phyloP scores from a whole-genome alignment of 1,140 invertebrate species.

The Papilio dardanus region DNA sequence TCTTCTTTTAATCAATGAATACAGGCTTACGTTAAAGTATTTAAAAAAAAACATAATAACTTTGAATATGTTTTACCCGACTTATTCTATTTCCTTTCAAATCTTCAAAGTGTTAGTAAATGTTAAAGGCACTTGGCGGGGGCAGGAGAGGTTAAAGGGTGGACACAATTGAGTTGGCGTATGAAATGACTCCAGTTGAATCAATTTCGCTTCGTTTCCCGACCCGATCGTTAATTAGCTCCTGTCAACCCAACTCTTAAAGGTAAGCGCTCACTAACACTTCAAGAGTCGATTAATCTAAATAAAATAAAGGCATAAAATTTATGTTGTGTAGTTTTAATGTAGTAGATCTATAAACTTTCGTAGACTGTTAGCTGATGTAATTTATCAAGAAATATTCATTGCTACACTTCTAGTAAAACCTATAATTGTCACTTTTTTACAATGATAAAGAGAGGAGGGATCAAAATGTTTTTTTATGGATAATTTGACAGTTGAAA shows the following conservation, averaged over 20 bases:
- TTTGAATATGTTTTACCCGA: neutral
- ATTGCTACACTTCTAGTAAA: no score
- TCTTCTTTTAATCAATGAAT: no score
- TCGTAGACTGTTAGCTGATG: no score
- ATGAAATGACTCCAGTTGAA: conserved; percentile 39
- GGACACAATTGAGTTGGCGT: conserved; percentile 36
- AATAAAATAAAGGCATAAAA: neutral
- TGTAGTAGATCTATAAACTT: no score
- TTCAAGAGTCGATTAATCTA: neutral
- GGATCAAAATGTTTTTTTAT: no score
- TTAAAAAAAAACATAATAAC: no score
- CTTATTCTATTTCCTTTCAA: neutral
- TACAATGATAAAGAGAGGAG: no score
- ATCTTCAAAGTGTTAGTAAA: neutral
- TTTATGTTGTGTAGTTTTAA: no score
- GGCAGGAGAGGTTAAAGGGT: conserved; percentile 4
- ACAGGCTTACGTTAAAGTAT: no score
- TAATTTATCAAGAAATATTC: no score
- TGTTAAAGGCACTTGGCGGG: neutral
- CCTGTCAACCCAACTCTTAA: conserved; percentile 32
- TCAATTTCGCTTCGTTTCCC: conserved; percentile 46
- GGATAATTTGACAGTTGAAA: no score
- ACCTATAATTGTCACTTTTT: no score
- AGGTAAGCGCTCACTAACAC: conserved; percentile 10
- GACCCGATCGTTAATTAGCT: conserved; percentile 42